Percentiles rank a stretch among this genome's conserved stretches.
Conservation (phyloP, 2,888 invertebrate species). For the Galeopsomyia nigrocyanea region DNA sequence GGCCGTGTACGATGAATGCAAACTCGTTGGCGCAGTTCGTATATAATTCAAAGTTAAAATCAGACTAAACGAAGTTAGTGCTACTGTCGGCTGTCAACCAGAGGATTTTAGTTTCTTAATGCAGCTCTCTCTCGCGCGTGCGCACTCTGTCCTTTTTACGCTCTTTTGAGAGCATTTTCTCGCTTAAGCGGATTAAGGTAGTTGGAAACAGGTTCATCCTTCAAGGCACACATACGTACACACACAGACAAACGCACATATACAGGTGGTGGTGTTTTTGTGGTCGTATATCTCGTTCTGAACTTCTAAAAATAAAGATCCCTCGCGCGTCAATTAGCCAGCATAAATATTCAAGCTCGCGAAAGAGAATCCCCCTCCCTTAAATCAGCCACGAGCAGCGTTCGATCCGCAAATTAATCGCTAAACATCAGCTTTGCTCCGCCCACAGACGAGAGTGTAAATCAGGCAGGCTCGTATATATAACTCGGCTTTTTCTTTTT, state of each 20-base stretch:
- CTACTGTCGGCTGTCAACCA: constrained; percentile 28
- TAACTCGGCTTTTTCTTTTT: too few species aligned
- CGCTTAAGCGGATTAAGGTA: constrained; percentile 39
- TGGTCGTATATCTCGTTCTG: not conserved
- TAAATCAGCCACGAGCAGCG: too few species aligned
- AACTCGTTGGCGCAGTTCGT: too few species aligned
- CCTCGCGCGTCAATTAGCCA: not conserved
- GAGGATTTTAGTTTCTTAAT: constrained; percentile 27
- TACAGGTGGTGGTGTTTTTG: too few species aligned
- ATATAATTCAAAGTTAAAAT: too few species aligned
- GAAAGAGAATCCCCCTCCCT: not conserved
- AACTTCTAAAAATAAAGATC: constrained; percentile 14
- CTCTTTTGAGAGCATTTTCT: constrained; percentile 24
- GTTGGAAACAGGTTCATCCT: constrained; percentile 33
- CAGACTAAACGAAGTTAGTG: constrained; percentile 2
- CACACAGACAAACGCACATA: too few species aligned
- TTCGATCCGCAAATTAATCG: too few species aligned
- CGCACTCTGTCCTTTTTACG: constrained; percentile 7
- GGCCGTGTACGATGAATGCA: too few species aligned
- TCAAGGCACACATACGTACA: not conserved
- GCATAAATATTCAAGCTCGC: not conserved
- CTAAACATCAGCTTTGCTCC: too few species aligned
- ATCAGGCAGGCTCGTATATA: too few species aligned
- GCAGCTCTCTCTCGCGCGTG: too few species aligned
- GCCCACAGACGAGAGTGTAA: too few species aligned